Evolutionary conservation across 2,113 vertebrate genomes (phyloP).

Genomic region (Engystomops pustulosus): DNA sequence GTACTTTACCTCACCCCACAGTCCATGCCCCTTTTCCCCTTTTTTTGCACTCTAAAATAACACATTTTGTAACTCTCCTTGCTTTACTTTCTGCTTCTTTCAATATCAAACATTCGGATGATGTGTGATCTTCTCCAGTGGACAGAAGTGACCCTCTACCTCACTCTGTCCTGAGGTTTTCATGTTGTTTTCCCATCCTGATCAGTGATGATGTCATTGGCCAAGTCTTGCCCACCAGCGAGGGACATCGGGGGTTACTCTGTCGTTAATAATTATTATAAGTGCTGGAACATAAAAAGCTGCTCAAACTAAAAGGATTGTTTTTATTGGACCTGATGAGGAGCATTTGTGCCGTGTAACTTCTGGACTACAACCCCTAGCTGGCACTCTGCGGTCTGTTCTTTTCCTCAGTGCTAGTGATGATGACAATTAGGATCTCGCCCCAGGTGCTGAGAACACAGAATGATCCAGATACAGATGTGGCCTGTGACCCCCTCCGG

Average conservation of each 20-base stretch:
- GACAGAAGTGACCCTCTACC: neutral
- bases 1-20: no score
- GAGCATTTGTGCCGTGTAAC: neutral
- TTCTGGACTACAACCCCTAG: neutral
- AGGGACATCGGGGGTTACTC: neutral
- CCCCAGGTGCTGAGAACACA: neutral
- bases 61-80: neutral
- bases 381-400: conserved; percentile 13
- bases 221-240: neutral
- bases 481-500: conserved; percentile 33
- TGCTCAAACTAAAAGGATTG: neutral
- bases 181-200: conserved; percentile 5
- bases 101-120: neutral
- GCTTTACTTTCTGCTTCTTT: neutral
- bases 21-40: no score
- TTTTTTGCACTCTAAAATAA: no score
- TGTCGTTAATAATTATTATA: neutral
- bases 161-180: neutral
- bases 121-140: neutral
- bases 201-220: neutral
- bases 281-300: neutral
- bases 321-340: neutral
- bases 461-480: conserved; percentile 18
- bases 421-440: neutral
- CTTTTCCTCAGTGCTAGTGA: neutral